These are phyloP conservation scores for Festucalex cinctus DNA, from an alignment of 2,113 vertebrate genomes.

Conservation along the genomic window DNA sequence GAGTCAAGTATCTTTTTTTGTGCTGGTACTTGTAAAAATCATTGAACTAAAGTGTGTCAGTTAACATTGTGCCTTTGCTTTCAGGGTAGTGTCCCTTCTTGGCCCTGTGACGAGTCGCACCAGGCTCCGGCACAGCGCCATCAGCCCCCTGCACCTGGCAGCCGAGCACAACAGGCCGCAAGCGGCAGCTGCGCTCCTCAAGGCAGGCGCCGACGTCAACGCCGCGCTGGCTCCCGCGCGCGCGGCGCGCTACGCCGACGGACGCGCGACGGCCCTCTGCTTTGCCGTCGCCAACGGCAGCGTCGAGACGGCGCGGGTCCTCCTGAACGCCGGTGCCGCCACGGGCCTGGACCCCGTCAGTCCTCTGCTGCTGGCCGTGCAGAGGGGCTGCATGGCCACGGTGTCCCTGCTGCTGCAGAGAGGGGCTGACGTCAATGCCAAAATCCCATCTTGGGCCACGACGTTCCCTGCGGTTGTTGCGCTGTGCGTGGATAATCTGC, in stretches of 20 bases:
- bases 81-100: conserved; percentile 85
- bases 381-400: conserved; percentile 77
- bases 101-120: conserved; percentile 86
- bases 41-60: neutral
- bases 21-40: no score
- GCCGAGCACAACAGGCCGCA: conserved; percentile 81
- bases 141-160: conserved; percentile 90
- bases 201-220: conserved; percentile 86
- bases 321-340: conserved; percentile 84
- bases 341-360: conserved; percentile 82
- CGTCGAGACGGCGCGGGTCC: conserved; percentile 72
- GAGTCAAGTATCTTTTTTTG: no score
- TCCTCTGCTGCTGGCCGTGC: conserved; percentile 85
- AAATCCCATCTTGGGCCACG: conserved; percentile 77
- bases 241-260: conserved; percentile 80
- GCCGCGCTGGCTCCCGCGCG: conserved; percentile 74
- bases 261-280: conserved; percentile 81
- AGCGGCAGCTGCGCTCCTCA: conserved; percentile 81
- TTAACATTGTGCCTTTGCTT: conserved; percentile 24
- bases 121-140: conserved; percentile 81
- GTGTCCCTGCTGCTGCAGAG: conserved; percentile 84
- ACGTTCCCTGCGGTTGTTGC: conserved; percentile 85
- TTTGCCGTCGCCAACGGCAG: conserved; percentile 83
- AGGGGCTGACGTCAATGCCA: conserved; percentile 81
- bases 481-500: conserved; percentile 82